phyloP scores from a whole-genome alignment of 1,140 invertebrate genomes.

The Brachionus koreanus region DNA sequence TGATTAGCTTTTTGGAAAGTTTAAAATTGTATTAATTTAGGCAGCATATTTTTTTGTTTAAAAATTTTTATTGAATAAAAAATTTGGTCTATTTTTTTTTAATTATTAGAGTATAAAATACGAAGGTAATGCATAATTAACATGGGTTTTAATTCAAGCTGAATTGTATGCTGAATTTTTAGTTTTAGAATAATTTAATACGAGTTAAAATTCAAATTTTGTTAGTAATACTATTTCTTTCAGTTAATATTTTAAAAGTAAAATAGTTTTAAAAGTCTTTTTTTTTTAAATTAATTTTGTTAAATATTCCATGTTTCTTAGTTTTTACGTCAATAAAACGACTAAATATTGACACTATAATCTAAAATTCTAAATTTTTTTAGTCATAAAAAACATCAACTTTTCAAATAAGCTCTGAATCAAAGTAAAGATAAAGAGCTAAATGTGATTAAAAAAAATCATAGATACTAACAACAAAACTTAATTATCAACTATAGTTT shows the following conservation, averaged over 20 bases:
- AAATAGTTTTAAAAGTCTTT: not conserved
- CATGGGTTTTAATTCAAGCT: too few relatives aligned
- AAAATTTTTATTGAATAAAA: too few relatives aligned
- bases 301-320: not conserved
- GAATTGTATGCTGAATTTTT: too few relatives aligned
- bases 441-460: not conserved
- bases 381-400: not conserved
- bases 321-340: not conserved
- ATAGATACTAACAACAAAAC: not conserved
- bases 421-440: not conserved
- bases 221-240: not conserved
- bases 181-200: not conserved
- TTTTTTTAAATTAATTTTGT: not conserved
- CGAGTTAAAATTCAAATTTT: not conserved
- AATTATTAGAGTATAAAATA: too few relatives aligned
- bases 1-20: too few relatives aligned
- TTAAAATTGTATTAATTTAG: too few relatives aligned
- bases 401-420: not conserved
- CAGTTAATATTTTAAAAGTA: not conserved
- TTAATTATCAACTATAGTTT: not conserved
- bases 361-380: not conserved
- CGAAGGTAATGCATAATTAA: too few relatives aligned
- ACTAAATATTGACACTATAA: not conserved
- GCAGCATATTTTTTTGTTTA: too few relatives aligned
- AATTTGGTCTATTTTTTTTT: too few relatives aligned